These are phyloP conservation scores for Nematolebias whitei DNA, from an alignment of 2,113 vertebrate species.

Conservation along the genomic window DNA sequence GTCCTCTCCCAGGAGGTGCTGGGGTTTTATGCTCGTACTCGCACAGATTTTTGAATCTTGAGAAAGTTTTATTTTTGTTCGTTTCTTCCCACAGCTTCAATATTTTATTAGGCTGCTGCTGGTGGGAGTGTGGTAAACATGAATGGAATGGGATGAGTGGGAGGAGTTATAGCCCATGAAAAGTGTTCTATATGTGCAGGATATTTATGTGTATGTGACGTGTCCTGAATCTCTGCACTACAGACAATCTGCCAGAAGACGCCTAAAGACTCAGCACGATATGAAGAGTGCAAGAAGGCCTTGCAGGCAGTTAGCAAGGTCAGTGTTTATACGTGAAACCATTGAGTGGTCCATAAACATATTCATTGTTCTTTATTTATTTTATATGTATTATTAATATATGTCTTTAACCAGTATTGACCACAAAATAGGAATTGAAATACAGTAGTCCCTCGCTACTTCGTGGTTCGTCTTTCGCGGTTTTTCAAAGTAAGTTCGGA, in stretches of 20 bases:
- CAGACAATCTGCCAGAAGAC: constrained; percentile 99
- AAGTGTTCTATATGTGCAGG: neutral
- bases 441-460: too few species aligned
- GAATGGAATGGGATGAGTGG: neutral
- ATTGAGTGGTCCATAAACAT: neutral
- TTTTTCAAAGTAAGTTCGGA: too few species aligned
- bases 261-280: constrained; percentile 85
- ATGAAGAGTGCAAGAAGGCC: constrained; percentile 87
- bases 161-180: neutral
- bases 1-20: constrained; percentile 41
- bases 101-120: constrained; percentile 25
- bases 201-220: neutral
- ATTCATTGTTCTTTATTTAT: neutral
- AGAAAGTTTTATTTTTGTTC: constrained; percentile 69
- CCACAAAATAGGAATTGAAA: too few species aligned
- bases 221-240: constrained; percentile 33
- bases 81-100: constrained; percentile 56
- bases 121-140: constrained; percentile 3
- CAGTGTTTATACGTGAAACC: constrained; percentile 25
- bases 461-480: too few species aligned
- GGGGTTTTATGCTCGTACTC: constrained; percentile 53
- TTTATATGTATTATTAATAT: neutral
- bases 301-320: constrained; percentile 97
- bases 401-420: too few species aligned
- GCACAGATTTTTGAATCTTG: constrained; percentile 65